phyloP scores from a whole-genome alignment of 1,140 invertebrate species.

The Chlorops oryzae region DNA sequence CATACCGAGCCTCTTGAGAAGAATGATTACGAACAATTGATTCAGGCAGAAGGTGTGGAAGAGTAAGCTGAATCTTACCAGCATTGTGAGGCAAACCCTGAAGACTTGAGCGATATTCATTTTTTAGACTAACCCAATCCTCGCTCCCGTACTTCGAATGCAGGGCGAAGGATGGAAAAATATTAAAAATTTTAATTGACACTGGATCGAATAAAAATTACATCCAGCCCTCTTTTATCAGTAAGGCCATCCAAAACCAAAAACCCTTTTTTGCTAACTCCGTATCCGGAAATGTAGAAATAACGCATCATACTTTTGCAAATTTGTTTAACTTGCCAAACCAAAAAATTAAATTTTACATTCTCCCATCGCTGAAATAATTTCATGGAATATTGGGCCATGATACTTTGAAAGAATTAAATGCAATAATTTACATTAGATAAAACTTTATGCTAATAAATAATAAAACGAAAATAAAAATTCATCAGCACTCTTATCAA shows the following conservation, averaged over 20 bases:
- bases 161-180: slow-evolving; percentile 2
- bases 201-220: slow-evolving; percentile 16
- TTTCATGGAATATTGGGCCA: slow-evolving; percentile 9
- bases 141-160: slow-evolving; percentile 15
- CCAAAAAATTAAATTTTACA: slow-evolving; percentile 5
- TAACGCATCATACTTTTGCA: slow-evolving; percentile 5
- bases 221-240: slow-evolving; percentile 1
- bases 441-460: slow-evolving; percentile 2
- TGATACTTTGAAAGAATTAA: slow-evolving; percentile 11
- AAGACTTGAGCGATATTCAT: no score
- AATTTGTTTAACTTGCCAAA: slow-evolving; percentile 1
- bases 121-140: slow-evolving; percentile 18
- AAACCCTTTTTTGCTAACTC: slow-evolving; percentile 8
- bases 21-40: no score
- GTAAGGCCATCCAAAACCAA: slow-evolving; percentile 8
- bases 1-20: no score
- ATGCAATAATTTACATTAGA: slow-evolving; percentile 6
- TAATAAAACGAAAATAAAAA: not conserved
- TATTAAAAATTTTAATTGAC: slow-evolving; percentile 14
- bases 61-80: no score
- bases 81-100: no score
- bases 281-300: slow-evolving; percentile 6
- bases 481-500: slow-evolving; percentile 2
- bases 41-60: no score
- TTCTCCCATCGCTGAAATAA: slow-evolving; percentile 3